Percentiles rank a stretch among this genome's conserved stretches.
Conservation (phyloP, 35 echinoderm and acorn worm species). For the Apostichopus californicus region DNA sequence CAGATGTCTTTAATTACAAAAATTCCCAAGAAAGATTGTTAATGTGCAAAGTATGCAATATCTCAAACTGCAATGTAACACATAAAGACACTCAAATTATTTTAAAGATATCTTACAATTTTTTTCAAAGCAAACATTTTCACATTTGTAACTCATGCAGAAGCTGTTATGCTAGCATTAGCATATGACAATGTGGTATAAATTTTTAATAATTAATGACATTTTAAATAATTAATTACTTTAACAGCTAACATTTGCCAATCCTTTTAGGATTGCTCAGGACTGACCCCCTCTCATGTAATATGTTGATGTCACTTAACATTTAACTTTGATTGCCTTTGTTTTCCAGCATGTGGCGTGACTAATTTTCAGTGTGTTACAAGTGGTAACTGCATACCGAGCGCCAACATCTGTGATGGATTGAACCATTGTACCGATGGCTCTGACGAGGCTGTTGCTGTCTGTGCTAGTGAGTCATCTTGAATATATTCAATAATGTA, state of each 20-base stretch:
- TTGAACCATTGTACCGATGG: background rate
- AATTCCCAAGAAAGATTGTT: too few relatives aligned
- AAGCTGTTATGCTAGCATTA: too few relatives aligned
- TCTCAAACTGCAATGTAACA: too few relatives aligned
- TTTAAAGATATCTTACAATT: too few relatives aligned
- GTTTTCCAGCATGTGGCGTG: background rate
- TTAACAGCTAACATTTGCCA: too few relatives aligned
- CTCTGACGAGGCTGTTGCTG: background rate
- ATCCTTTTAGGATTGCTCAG: background rate
- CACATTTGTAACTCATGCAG: too few relatives aligned
- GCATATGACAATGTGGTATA: background rate
- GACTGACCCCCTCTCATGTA: background rate
- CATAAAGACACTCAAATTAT: too few relatives aligned
- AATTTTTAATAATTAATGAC: too few relatives aligned
- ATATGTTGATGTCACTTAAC: background rate
- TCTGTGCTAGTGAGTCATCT: conserved; percentile 9
- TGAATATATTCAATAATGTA: background rate
- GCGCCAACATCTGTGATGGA: conserved; percentile 24
- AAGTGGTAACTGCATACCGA: background rate
- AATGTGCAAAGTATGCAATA: too few relatives aligned
- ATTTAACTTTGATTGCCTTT: background rate
- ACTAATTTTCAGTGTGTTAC: background rate
- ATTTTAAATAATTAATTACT: too few relatives aligned
- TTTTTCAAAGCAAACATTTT: too few relatives aligned
- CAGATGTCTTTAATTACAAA: too few relatives aligned